These are phyloP conservation scores for Patiria miniata DNA, from an alignment of 35 echinoderm and acorn worm genomes.

Conservation along the genomic window DNA sequence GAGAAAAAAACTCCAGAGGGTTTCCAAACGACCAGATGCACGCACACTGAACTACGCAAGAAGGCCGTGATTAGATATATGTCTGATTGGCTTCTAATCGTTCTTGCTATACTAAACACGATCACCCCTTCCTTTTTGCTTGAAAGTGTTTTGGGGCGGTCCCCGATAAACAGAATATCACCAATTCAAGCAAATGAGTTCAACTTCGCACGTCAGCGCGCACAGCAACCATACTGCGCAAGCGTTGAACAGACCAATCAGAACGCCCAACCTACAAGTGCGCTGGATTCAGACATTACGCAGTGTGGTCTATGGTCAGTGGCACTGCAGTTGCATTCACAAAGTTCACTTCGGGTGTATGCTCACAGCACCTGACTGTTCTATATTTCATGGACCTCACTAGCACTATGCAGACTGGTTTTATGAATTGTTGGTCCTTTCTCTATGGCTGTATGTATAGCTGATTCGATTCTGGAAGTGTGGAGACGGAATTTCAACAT, in stretches of 20 bases:
- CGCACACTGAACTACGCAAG: neutral
- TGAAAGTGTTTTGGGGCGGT: slow-evolving; percentile 18
- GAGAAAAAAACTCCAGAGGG: neutral
- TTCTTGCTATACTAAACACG: neutral
- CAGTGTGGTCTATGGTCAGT: too few species aligned
- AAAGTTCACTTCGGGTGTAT: too few species aligned
- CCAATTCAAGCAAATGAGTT: neutral
- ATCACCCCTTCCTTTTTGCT: neutral
- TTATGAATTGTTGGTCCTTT: too few species aligned
- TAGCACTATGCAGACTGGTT: too few species aligned
- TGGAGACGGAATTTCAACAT: neutral
- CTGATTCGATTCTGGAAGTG: too few species aligned
- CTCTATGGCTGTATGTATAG: too few species aligned
- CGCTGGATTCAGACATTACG: too few species aligned
- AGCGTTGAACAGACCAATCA: slow-evolving; percentile 1
- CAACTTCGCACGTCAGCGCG: neutral
- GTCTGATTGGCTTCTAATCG: slow-evolving; percentile 18
- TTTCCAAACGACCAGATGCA: neutral
- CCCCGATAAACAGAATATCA: neutral
- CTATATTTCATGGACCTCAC: too few species aligned
- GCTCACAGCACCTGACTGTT: too few species aligned
- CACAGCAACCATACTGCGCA: neutral
- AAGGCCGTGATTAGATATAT: slow-evolving; percentile 17
- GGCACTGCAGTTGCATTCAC: too few species aligned
- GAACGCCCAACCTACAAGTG: neutral